Conservation (phyloP, 1,140 invertebrate genomes). For the Zophobas morio region DNA sequence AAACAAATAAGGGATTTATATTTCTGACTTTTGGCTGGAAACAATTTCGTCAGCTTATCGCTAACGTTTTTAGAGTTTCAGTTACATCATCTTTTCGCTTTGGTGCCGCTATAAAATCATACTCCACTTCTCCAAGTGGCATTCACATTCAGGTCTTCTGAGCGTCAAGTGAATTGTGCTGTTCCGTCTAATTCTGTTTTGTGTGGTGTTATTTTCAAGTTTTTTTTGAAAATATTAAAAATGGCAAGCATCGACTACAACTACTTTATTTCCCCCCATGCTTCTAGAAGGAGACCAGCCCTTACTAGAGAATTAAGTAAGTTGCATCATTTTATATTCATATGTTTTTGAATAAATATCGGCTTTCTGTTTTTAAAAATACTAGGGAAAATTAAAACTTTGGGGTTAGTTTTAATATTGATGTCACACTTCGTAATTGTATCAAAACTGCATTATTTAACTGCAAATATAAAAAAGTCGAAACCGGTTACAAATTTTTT, state of each 20-base stretch:
- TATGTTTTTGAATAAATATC: background rate
- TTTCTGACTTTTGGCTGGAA: conserved; percentile 44
- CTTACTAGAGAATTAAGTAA: conserved; percentile 67
- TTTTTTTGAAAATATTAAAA: conserved; percentile 44
- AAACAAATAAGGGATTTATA: conserved; percentile 1
- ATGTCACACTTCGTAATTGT: too few species aligned
- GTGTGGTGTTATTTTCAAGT: conserved; percentile 3
- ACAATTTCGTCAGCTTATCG: conserved; percentile 52
- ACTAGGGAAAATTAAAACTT: too few species aligned
- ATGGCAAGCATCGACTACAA: conserved; percentile 61
- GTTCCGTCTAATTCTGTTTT: conserved; percentile 23
- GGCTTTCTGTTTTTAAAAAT: too few species aligned
- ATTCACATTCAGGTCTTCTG: conserved; percentile 39
- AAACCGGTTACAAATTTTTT: too few species aligned
- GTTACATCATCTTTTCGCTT: conserved; percentile 51
- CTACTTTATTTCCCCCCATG: conserved; percentile 63
- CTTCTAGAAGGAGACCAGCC: conserved; percentile 64
- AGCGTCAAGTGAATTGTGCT: conserved; percentile 17
- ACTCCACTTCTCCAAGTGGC: background rate
- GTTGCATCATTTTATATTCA: conserved; percentile 45
- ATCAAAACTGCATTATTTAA: too few species aligned
- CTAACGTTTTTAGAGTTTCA: conserved; percentile 33
- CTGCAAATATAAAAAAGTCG: too few species aligned
- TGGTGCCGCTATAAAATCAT: conserved; percentile 41
- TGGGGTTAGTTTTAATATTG: too few species aligned